Conservation (phyloP, 2,113 vertebrate species). For the Chiloscyllium plagiosum region DNA sequence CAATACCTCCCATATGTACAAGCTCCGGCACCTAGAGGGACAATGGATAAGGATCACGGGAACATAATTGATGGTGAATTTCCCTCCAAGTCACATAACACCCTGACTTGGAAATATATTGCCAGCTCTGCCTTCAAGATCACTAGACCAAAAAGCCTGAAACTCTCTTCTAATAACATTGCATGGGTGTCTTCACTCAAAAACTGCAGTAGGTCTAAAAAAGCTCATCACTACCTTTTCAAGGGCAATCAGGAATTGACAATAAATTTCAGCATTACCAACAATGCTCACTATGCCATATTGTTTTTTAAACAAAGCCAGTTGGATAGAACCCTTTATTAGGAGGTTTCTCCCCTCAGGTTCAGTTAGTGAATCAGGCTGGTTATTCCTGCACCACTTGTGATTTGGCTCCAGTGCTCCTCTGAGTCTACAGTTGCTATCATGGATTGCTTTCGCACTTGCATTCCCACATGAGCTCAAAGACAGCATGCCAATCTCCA, state of each 20-base stretch:
- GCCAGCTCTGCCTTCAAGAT: neutral
- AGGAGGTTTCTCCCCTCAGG: neutral
- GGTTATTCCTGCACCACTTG: neutral
- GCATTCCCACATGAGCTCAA: neutral
- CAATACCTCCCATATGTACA: neutral
- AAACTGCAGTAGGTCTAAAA: neutral
- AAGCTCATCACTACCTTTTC: neutral
- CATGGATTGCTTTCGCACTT: neutral
- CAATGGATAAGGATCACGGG: neutral
- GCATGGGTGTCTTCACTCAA: neutral
- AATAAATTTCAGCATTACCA: neutral
- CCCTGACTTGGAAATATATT: neutral
- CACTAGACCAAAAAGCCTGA: neutral
- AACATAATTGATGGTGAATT: neutral
- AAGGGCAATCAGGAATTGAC: neutral
- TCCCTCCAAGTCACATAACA: neutral
- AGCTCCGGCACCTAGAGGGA: neutral
- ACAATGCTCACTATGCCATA: neutral
- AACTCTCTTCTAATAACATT: neutral
- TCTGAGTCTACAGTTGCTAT: neutral
- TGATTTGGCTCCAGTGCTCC: neutral
- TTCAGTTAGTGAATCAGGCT: neutral
- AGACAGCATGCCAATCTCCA: neutral
- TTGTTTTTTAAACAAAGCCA: neutral
- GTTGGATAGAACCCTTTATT: neutral